Evolutionary conservation across 1,140 invertebrate genomes (phyloP).

Genomic region (Drosophila grimshawi): DNA sequence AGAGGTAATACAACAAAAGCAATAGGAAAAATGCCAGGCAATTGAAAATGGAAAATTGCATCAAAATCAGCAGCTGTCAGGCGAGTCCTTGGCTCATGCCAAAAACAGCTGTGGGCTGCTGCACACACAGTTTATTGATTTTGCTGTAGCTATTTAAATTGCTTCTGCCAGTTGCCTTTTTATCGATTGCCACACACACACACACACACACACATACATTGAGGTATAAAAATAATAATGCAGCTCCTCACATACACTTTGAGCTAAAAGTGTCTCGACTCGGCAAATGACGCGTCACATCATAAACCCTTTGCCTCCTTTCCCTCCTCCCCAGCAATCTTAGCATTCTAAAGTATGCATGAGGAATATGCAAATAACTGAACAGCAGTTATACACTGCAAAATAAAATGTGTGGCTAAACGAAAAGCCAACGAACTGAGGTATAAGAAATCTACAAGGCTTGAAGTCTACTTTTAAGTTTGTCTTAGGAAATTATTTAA

Average conservation of each 20-base stretch:
- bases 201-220: neutral
- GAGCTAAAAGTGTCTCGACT: constrained; percentile 14
- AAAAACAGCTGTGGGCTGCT: constrained; percentile 35
- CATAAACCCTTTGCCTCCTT: neutral
- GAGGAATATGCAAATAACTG: constrained; percentile 25
- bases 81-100: constrained; percentile 36
- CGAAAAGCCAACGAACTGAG: neutral
- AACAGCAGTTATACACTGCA: constrained; percentile 1
- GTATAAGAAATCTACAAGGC: no score
- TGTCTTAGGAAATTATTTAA: no score
- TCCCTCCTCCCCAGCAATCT: no score
- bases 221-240: constrained; percentile 37
- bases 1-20: constrained; percentile 46
- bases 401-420: neutral
- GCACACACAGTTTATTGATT: constrained; percentile 57
- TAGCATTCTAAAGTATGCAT: constrained; percentile 24
- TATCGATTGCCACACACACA: constrained; percentile 46
- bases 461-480: no score
- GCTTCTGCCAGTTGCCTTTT: constrained; percentile 21
- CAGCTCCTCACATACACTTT: neutral
- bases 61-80: constrained; percentile 72
- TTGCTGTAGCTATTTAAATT: constrained; percentile 59
- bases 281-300: constrained; percentile 33
- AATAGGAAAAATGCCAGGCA: constrained; percentile 7
- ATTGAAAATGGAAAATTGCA: constrained; percentile 56